phyloP scores from a whole-genome alignment of 1,140 invertebrate genomes.

The Calliopsis andreniformis region DNA sequence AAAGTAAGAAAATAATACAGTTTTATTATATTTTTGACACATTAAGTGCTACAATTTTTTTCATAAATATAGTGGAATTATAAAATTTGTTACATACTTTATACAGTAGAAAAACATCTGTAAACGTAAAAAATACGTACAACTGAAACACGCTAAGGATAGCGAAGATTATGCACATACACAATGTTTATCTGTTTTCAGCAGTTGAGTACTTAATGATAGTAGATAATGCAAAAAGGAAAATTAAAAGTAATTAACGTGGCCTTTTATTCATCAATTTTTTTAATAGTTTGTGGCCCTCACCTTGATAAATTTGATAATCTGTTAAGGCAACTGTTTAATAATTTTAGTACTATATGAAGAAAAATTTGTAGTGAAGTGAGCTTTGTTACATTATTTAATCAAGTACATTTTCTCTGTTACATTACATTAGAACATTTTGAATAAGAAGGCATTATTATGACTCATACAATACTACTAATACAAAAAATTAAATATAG shows the following conservation, averaged over 20 bases:
- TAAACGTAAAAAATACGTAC: neutral
- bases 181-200: too few species aligned
- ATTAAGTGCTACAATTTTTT: constrained; percentile 34
- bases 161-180: too few species aligned
- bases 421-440: too few species aligned
- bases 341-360: too few species aligned
- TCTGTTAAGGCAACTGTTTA: neutral
- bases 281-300: constrained; percentile 14
- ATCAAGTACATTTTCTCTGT: constrained; percentile 16
- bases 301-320: constrained; percentile 44
- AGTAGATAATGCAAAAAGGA: too few species aligned
- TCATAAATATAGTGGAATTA: constrained; percentile 1
- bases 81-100: constrained; percentile 19
- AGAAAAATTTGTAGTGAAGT: neutral
- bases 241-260: neutral
- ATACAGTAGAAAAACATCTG: neutral
- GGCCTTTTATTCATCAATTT: constrained; percentile 5
- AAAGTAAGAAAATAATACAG: constrained; percentile 52
- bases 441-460: constrained; percentile 34
- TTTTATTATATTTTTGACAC: constrained; percentile 31
- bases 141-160: too few species aligned
- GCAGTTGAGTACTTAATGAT: too few species aligned
- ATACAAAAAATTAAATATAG: neutral
- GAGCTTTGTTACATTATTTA: constrained; percentile 32
- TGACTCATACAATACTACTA: constrained; percentile 5